A percentile compares a stretch with the other conserved stretches of the same genome.
Evolutionary conservation across 1,140 invertebrate species (phyloP).

Genomic region (Psix sp.): DNA sequence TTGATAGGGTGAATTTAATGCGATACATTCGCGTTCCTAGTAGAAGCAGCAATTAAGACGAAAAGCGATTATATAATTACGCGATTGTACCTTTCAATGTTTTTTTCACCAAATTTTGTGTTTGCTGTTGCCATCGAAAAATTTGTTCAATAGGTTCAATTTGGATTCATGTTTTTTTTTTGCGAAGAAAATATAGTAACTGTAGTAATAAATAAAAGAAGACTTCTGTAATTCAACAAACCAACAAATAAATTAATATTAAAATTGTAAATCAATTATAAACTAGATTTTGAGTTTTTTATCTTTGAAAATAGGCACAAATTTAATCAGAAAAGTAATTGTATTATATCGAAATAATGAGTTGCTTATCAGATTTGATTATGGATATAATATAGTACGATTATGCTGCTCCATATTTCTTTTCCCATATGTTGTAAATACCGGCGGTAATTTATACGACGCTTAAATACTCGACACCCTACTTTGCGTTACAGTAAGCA

Average conservation of each 20-base stretch:
- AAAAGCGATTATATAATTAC: constrained; percentile 68
- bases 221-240: no score
- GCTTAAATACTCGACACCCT: constrained; percentile 72
- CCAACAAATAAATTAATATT: no score
- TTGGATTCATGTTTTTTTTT: no score
- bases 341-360: constrained; percentile 36
- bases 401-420: constrained; percentile 62
- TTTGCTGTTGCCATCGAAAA: no score
- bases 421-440: constrained; percentile 68
- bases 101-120: no score
- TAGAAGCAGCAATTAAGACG: constrained; percentile 62
- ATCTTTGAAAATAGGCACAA: not conserved
- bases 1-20: constrained; percentile 63
- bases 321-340: constrained; percentile 21
- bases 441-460: constrained; percentile 65
- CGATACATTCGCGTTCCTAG: constrained; percentile 61
- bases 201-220: no score
- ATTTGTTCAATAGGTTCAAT: no score
- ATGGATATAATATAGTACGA: constrained; percentile 34
- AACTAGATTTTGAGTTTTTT: no score
- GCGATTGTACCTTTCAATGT: constrained; percentile 54
- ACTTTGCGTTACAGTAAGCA: constrained; percentile 45
- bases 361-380: constrained; percentile 60
- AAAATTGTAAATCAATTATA: no score
- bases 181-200: no score